phyloP scores from a whole-genome alignment of 1,140 invertebrate species.

The Anadara kagoshimensis region DNA sequence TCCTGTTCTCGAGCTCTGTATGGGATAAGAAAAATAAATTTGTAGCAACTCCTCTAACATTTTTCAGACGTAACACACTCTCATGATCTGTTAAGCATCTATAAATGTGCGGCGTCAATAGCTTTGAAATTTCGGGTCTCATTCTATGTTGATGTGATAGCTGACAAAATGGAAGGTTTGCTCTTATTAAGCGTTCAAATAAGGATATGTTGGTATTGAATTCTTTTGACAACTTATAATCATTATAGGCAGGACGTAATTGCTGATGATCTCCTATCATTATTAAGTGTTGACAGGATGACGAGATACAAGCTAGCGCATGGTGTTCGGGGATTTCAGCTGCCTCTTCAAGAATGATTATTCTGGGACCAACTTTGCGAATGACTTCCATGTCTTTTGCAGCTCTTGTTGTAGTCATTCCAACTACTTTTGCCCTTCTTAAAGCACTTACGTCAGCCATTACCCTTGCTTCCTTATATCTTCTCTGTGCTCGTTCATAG shows the following conservation, averaged over 20 bases:
- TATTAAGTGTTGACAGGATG: slow-evolving; percentile 85
- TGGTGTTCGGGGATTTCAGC: slow-evolving; percentile 67
- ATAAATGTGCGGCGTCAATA: slow-evolving; percentile 50
- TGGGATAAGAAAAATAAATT: slow-evolving; percentile 34
- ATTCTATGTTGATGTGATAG: slow-evolving; percentile 58
- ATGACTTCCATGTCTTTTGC: slow-evolving; percentile 46
- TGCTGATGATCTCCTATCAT: slow-evolving; percentile 84
- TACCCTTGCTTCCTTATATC: slow-evolving; percentile 35
- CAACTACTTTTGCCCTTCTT: slow-evolving; percentile 57
- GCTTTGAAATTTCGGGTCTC: slow-evolving; percentile 65
- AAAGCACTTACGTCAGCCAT: slow-evolving; percentile 54
- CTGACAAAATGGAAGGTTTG: slow-evolving; percentile 58
- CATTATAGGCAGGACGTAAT: slow-evolving; percentile 71
- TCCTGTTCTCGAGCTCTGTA: background rate
- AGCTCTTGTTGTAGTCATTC: slow-evolving; percentile 70
- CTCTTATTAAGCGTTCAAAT: slow-evolving; percentile 71
- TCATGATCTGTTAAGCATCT: slow-evolving; percentile 16
- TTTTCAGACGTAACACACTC: slow-evolving; percentile 12
- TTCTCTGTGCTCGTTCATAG: slow-evolving; percentile 34
- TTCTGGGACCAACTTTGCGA: slow-evolving; percentile 46
- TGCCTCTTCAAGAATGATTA: slow-evolving; percentile 69
- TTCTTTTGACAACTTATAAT: slow-evolving; percentile 58
- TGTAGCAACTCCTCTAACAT: slow-evolving; percentile 14
- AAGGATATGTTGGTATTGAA: slow-evolving; percentile 71
- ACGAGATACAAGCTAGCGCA: slow-evolving; percentile 75